Conservation (phyloP, 2,888 invertebrate genomes). For the Drosophila helvetica region DNA sequence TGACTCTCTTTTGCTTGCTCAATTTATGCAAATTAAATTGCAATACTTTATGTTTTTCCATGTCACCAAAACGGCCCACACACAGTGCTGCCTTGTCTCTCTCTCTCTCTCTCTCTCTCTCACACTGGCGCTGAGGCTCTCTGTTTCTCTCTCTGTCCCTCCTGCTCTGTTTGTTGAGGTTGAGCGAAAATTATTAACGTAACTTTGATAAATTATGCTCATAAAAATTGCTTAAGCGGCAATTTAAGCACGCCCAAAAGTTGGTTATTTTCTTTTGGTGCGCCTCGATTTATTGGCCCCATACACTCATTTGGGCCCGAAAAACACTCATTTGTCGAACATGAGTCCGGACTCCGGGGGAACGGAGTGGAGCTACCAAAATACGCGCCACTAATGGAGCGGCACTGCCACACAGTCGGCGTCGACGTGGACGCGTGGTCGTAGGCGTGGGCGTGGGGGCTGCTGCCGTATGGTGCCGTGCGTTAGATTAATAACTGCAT, state of each 20-base stretch:
- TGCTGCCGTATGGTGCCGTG: conserved; percentile 46
- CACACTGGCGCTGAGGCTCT: neutral
- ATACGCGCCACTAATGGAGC: conserved; percentile 61
- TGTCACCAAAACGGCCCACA: conserved; percentile 65
- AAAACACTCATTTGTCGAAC: conserved; percentile 64
- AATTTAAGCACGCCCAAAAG: conserved; percentile 77
- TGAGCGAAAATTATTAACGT: conserved; percentile 69
- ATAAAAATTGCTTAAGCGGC: conserved; percentile 75
- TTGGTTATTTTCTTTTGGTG: conserved; percentile 37
- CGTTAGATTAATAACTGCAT: conserved; percentile 72
- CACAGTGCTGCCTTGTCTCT: conserved; percentile 6
- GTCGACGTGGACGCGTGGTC: conserved; percentile 39
- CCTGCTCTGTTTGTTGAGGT: conserved; percentile 16
- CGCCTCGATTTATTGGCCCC: conserved; percentile 66
- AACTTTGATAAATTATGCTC: conserved; percentile 78
- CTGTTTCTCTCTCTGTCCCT: neutral
- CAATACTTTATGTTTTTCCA: conserved; percentile 68
- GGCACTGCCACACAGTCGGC: conserved; percentile 36
- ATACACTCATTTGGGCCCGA: conserved; percentile 63
- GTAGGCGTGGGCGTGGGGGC: conserved; percentile 24
- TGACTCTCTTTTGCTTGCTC: conserved; percentile 46
- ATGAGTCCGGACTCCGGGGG: conserved; percentile 57
- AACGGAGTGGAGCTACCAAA: conserved; percentile 63
- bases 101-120: neutral
- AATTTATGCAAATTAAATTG: conserved; percentile 78